These are phyloP conservation scores for Recurvirostra avosetta DNA, from an alignment of 2,113 vertebrate species.

Conservation along the genomic window DNA sequence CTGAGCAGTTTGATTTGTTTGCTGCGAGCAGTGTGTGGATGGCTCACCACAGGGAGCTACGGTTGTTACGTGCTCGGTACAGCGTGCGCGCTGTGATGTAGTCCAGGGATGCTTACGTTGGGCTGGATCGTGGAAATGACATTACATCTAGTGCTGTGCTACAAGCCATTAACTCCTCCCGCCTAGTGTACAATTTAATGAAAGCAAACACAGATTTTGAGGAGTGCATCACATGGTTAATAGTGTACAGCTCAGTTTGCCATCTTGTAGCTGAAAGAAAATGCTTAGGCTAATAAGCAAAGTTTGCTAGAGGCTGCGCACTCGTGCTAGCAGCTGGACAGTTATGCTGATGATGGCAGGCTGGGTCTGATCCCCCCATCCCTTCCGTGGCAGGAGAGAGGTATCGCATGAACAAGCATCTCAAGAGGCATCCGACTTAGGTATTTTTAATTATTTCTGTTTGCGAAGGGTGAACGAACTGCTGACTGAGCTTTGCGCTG, in stretches of 20 bases:
- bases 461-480: background rate
- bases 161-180: background rate
- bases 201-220: background rate
- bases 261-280: background rate
- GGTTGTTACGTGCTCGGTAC: rapidly evolving
- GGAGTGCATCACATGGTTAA: rapidly evolving
- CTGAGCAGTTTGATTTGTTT: background rate
- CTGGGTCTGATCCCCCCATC: background rate
- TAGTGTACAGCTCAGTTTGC: rapidly evolving
- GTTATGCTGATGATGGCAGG: background rate
- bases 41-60: rapidly evolving
- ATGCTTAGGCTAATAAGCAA: background rate
- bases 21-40: rapidly evolving
- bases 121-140: rapidly evolving
- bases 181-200: rapidly evolving
- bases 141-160: rapidly evolving
- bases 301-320: rapidly evolving
- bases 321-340: background rate
- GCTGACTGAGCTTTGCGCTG: background rate
- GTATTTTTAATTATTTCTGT: background rate
- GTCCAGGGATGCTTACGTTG: rapidly evolving
- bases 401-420: rapidly evolving
- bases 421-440: background rate
- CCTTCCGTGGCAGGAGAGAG: background rate
- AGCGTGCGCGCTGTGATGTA: rapidly evolving